Percentiles rank a stretch among this genome's conserved stretches.
These are phyloP conservation scores for Labeo calbasu DNA, from an alignment of 2,797 vertebrate genomes.

Conservation along the genomic window DNA sequence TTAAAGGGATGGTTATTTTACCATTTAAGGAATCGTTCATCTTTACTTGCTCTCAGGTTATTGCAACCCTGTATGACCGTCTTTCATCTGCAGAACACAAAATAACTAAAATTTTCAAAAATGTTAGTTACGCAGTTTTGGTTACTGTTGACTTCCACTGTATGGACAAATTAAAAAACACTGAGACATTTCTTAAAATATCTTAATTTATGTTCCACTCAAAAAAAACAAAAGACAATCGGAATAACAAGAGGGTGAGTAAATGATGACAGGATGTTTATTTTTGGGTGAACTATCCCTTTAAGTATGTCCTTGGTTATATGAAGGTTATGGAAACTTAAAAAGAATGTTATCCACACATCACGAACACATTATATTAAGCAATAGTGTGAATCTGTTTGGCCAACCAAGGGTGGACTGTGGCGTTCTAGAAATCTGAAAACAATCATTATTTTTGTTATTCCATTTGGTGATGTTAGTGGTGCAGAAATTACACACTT, in stretches of 20 bases:
- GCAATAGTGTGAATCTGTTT: not conserved
- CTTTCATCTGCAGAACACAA: not conserved
- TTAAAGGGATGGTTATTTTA: not conserved
- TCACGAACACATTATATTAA: not conserved
- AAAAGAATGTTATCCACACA: not conserved
- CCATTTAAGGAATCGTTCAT: too few species aligned
- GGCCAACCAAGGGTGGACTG: not conserved
- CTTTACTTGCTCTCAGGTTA: not conserved
- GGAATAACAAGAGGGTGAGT: not conserved
- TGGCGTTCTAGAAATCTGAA: not conserved
- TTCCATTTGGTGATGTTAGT: not conserved
- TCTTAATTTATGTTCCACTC: not conserved
- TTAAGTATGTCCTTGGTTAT: not conserved
- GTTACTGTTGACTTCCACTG: not conserved
- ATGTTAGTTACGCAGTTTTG: not conserved
- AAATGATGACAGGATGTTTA: not conserved
- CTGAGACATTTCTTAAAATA: not conserved
- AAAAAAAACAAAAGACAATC: not conserved
- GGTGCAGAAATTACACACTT: conserved; percentile 19
- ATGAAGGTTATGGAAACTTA: not conserved
- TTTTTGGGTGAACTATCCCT: too few species aligned
- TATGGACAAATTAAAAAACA: not conserved
- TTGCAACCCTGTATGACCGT: not conserved
- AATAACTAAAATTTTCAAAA: not conserved
- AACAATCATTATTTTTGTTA: not conserved